Evolutionary conservation across 2,797 vertebrate species (phyloP).

Genomic region (Catostomus latipinnis): DNA sequence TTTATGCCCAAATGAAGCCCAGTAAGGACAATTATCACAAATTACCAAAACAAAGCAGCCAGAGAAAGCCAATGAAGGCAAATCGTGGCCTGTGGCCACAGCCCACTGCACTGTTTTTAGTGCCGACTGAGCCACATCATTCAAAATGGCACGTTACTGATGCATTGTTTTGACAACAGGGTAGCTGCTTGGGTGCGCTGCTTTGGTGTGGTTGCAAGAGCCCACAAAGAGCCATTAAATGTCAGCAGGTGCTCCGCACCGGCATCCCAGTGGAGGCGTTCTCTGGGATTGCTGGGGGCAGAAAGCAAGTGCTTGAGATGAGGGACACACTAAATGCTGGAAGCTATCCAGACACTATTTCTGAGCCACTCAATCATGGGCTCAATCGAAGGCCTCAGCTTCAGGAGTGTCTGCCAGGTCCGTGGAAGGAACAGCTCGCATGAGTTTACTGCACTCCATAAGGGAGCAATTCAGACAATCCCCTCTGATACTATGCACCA

Average conservation of each 20-base stretch:
- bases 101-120: constrained; percentile 42
- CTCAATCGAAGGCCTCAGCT: constrained; percentile 35
- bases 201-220: constrained; percentile 20
- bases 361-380: constrained; percentile 53
- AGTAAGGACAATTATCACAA: constrained; percentile 61
- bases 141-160: constrained; percentile 41
- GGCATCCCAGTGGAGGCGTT: constrained; percentile 31
- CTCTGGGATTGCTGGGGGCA: constrained; percentile 28
- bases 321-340: constrained; percentile 49
- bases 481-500: constrained; percentile 28
- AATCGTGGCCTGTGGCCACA: constrained; percentile 41
- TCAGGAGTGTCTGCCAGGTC: constrained; percentile 31
- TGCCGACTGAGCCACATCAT: constrained; percentile 35
- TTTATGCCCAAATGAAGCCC: constrained; percentile 55
- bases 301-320: constrained; percentile 24
- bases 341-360: constrained; percentile 53
- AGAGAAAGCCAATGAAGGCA: constrained; percentile 50
- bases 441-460: constrained; percentile 42
- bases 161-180: constrained; percentile 49
- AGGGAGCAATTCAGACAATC: constrained; percentile 34
- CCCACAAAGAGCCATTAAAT: constrained; percentile 40
- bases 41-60: constrained; percentile 63
- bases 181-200: constrained; percentile 2
- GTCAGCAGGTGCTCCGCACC: constrained; percentile 31
- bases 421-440: constrained; percentile 18